Evolutionary conservation across 2,888 invertebrate species (phyloP).

Genomic region (Neoascia interrupta): DNA sequence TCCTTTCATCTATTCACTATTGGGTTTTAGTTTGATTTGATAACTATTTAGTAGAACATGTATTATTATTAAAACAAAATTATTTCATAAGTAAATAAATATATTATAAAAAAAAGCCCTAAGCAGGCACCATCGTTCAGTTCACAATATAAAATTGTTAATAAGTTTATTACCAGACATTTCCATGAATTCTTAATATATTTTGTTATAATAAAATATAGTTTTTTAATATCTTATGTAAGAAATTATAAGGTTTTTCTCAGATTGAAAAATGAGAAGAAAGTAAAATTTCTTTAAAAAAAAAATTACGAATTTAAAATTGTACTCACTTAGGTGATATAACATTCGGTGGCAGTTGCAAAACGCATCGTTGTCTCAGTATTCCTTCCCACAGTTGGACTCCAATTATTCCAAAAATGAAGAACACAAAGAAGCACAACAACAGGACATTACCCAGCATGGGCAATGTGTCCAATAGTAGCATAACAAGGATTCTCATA

Average conservation of each 20-base stretch:
- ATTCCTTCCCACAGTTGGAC: conserved; percentile 99
- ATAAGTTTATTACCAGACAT: conserved; percentile 46
- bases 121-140: conserved; percentile 37
- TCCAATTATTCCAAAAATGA: conserved; percentile 99
- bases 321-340: conserved; percentile 90
- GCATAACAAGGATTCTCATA: conserved; percentile 99
- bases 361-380: conserved; percentile 94
- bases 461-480: conserved; percentile 97
- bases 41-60: conserved; percentile 6
- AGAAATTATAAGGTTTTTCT: too few species aligned
- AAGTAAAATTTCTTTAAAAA: too few species aligned
- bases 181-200: conserved; percentile 40
- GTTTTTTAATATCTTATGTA: too few species aligned
- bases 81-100: too few species aligned
- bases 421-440: conserved; percentile 99
- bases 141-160: conserved; percentile 25
- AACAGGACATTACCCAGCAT: conserved; percentile 99
- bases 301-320: too few species aligned
- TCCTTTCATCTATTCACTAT: too few species aligned
- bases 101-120: conserved; percentile 2
- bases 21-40: neutral
- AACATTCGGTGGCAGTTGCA: conserved; percentile 86
- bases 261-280: conserved; percentile 10
- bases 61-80: too few species aligned
- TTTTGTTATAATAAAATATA: conserved; percentile 15